Evolutionary conservation across 2,888 invertebrate genomes (phyloP), one percentile per base, ranked within the genome.

Genomic region (Drosophila neonasuta): DNA sequence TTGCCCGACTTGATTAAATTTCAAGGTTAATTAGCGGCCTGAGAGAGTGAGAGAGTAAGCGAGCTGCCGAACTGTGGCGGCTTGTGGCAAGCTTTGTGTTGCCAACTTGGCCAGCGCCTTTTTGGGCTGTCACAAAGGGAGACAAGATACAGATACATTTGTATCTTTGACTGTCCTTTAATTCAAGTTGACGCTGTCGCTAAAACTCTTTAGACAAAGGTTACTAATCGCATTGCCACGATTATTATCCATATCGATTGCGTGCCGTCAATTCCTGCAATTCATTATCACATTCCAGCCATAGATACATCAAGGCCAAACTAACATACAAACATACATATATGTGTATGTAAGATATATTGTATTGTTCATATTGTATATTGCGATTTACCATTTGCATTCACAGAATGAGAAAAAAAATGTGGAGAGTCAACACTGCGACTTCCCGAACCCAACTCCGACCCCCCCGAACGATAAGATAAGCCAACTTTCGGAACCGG

Each of bases 1-100:
- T 83, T 71, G 80, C 52, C 48, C 24, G 54, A 66, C 71, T 86
- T 86, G 65, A 80, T 80, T 86, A 65, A 74, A 74, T 86, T 86
- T 78, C 86, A 86, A 80, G 81, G 86, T 80, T 84, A 80, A 80
- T 80, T 80, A 74, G 79, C 61, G 51, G 59, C 65, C 36, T 34
- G 46, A 50, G 54, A 29, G 15, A 17, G 29, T 13, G 13, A 2
- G 36, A 11, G 20, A 36, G 15, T 17, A 10, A 44, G 44, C 48
- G 49, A 51, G 49, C 46, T 55, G 49, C 44, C 41, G 45, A 65
- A 65, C 54, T 44, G 36, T 44, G 36, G 46, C 30, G 42, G 36
- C 44, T 15, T 55, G 54, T 44, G 44, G 54, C 54, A 54, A 15
- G 17, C 29, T 10, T 34, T 39, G 44, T 51, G 39, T 49, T 41